Evolutionary conservation across 2,113 vertebrate species (phyloP), one percentile per base, ranked within the genome.

Genomic region (Machaerirhynchus nigripectus): DNA sequence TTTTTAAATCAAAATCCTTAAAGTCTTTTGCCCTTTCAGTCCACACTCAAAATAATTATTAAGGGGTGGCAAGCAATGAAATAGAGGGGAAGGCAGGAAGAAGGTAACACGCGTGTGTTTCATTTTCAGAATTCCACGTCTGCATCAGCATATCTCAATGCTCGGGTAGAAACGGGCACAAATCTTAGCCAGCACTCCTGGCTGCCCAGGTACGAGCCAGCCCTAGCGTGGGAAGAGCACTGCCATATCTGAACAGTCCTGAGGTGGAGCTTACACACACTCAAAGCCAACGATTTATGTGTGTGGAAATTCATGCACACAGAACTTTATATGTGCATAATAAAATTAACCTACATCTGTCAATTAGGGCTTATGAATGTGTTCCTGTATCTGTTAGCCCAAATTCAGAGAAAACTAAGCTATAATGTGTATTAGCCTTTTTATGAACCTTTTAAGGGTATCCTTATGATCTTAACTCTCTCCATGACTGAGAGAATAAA

Each of bases 81-180:
- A 13, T 47, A 23, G 47, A 60, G 19, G 21, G 6, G 16, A 42
- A 46, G 10, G 31, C 37, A 56, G 15, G 37, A 44, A 75, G 16
- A 13, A 35, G 24, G 22, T 75, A 39, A 30, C n/a, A 30, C 3
- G 49, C 5, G 7, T 6, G 3, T 70, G 10, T 64, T 33, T 67
- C 5, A 13, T 40, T 64, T 82, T 87, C 31, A 47, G 28, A 44
- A 64, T 44, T 49, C 8, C 52, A 63, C 11, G 15, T 16, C 26
- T 2, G 0, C 37, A 3, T 52, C 37, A 57, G 46, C 8, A 2
- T 53, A 26, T n/a, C 49, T 64, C 19, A 1, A 3, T 42, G 14
- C 13, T 74, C 4, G 4, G 13, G 52, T 64, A 42, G 52, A 70
- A 75, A 24, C 0, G 0, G 24, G 33, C 33, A 31, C 11, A 26